A percentile compares a stretch with the other conserved stretches of the same genome.
phyloP scores from a whole-genome alignment of 2,888 invertebrate species.

The Aleiodes leptofemur region DNA sequence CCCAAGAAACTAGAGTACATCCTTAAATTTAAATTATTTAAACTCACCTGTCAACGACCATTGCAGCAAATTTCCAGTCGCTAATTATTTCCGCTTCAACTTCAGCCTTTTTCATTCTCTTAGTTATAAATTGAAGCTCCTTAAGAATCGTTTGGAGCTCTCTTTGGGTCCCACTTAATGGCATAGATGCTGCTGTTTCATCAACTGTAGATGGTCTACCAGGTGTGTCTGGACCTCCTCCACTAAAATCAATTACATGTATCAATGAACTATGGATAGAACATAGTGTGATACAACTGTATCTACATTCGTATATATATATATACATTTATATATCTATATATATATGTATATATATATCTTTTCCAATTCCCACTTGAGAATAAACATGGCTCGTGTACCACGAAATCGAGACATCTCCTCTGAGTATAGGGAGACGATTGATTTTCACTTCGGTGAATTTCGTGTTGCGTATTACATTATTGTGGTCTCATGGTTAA shows the following conservation, averaged over 20 bases:
- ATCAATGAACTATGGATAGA: constrained; percentile 37
- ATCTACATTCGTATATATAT: too few relatives aligned
- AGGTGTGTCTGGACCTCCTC: constrained; percentile 48
- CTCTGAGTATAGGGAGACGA: constrained; percentile 21
- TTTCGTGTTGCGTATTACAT: constrained; percentile 21
- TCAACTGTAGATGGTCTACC: constrained; percentile 86
- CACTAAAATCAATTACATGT: constrained; percentile 45
- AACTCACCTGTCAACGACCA: constrained; percentile 93
- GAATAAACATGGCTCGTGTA: constrained; percentile 25
- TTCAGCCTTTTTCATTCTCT: constrained; percentile 95
- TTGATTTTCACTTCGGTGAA: constrained; percentile 30
- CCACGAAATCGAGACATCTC: constrained; percentile 22
- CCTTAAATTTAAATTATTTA: too few relatives aligned
- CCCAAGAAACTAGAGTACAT: too few relatives aligned
- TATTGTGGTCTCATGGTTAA: neutral
- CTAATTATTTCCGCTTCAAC: constrained; percentile 94
- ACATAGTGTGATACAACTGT: too few relatives aligned
- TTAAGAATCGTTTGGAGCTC: constrained; percentile 94
- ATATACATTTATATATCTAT: too few relatives aligned
- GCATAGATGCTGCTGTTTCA: constrained; percentile 76
- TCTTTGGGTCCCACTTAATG: constrained; percentile 84
- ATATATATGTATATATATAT: too few relatives aligned
- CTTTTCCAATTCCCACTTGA: constrained; percentile 28
- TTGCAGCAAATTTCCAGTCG: constrained; percentile 99
- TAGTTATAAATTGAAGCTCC: constrained; percentile 96